phyloP scores from a whole-genome alignment of 2,797 vertebrate species.

The Sciaenops ocellatus region DNA sequence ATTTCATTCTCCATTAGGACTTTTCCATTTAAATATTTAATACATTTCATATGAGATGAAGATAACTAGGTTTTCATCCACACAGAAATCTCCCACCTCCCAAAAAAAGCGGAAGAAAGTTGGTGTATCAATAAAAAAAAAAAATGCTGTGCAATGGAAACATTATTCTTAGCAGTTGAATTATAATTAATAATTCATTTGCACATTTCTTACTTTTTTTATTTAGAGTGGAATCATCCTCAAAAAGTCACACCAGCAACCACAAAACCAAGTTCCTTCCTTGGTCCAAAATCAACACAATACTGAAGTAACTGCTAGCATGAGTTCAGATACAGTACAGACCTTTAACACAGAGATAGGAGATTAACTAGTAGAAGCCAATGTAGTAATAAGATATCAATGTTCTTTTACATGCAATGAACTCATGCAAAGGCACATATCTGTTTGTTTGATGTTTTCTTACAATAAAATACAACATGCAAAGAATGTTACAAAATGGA shows the following conservation, averaged over 20 bases:
- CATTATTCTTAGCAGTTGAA: neutral
- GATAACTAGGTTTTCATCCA: neutral
- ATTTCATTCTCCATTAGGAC: neutral
- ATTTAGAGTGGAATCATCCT: slow-evolving; percentile 52
- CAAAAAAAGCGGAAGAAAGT: neutral
- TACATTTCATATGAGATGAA: neutral
- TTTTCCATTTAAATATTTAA: slow-evolving; percentile 5
- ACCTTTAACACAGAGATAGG: slow-evolving; percentile 60
- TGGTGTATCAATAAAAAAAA: neutral
- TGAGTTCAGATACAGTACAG: slow-evolving; percentile 63
- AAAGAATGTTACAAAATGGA: slow-evolving; percentile 83
- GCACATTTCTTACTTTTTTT: neutral
- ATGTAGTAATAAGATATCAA: slow-evolving; percentile 68
- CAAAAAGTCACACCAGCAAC: slow-evolving; percentile 47
- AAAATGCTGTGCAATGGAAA: neutral
- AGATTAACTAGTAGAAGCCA: slow-evolving; percentile 73
- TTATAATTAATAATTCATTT: neutral
- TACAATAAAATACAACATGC: slow-evolving; percentile 83
- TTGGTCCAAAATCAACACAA: slow-evolving; percentile 28
- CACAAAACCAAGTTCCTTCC: slow-evolving; percentile 9
- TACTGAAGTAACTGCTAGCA: slow-evolving; percentile 58
- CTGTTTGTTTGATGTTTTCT: slow-evolving; percentile 73
- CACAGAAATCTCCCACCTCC: no score
- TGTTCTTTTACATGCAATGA: slow-evolving; percentile 84
- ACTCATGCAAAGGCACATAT: slow-evolving; percentile 85